Evolutionary conservation across 2,113 vertebrate species (phyloP).

Genomic region (Odontesthes bonariensis): DNA sequence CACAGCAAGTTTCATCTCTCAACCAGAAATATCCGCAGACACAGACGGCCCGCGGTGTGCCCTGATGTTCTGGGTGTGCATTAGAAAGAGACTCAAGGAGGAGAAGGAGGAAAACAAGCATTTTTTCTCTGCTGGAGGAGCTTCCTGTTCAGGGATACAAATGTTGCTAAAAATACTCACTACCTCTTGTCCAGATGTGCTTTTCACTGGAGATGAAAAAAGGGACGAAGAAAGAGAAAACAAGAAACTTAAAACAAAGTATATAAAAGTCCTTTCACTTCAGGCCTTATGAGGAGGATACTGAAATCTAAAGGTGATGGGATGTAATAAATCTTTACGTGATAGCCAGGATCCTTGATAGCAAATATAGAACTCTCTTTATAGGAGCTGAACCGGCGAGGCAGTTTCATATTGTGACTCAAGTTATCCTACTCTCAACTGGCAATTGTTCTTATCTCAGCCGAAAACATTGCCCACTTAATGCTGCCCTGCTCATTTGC

Average conservation of each 20-base stretch:
- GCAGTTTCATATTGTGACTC: slow-evolving; percentile 3
- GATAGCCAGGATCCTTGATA: slow-evolving; percentile 8
- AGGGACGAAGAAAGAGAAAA: slow-evolving; percentile 5
- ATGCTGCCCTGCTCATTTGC: slow-evolving; percentile 43
- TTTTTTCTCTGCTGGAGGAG: slow-evolving; percentile 60
- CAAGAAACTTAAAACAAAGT: neutral
- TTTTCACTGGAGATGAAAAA: slow-evolving; percentile 46
- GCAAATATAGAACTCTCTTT: neutral
- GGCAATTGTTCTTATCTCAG: slow-evolving; percentile 18
- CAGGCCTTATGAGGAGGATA: neutral
- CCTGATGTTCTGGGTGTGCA: slow-evolving; percentile 70
- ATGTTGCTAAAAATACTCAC: slow-evolving; percentile 76
- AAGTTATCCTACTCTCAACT: slow-evolving; percentile 9
- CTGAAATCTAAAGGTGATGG: slow-evolving; percentile 8
- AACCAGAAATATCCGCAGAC: slow-evolving; percentile 38
- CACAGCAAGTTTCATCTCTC: slow-evolving; percentile 46
- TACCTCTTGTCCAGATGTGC: slow-evolving; percentile 61
- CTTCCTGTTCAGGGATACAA: slow-evolving; percentile 67
- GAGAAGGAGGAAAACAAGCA: slow-evolving; percentile 45
- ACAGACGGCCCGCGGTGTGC: slow-evolving; percentile 33
- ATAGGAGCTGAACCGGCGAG: slow-evolving; percentile 20
- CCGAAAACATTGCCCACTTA: slow-evolving; percentile 2
- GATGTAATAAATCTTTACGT: slow-evolving; percentile 5
- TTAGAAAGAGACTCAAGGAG: slow-evolving; percentile 56
- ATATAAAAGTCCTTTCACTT: neutral